Evolutionary conservation across 1,140 invertebrate genomes (phyloP), one percentile per base, ranked within the genome.

Genomic region (Ooceraea biroi): DNA sequence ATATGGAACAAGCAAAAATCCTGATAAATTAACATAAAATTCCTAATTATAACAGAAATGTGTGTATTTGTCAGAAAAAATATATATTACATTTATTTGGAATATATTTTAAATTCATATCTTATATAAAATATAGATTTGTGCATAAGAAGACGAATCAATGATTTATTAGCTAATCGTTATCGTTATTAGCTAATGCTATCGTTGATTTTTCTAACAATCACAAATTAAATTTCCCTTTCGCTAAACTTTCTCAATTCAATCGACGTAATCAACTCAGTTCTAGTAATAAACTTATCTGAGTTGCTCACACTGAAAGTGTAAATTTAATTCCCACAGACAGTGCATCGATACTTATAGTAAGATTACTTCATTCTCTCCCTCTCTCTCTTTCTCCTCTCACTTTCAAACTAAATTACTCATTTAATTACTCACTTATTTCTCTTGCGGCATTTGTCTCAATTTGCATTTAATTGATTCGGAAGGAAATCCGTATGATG

Each of bases 251-350:
- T 46, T 3, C 22, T 27, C 27, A 27, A 61, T 63, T 61, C 11
- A 8, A 48, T 74, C 61, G 48, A 2, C 60, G 8, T 41, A 66
- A 66, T 77, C 14, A 66, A 10, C 44, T 65, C 27, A 36, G 48
- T 76, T 22, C 44, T 22, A 65, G n/a, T 76, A 22, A 57, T 57
- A 74, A 63, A 22, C 48, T 61, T 61, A 74, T 22, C 41, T 17
- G 25, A 61, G 17, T 65, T n/a, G n/a, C 3, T 27, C 30, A 19
- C 41, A 10, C 25, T 12, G 30, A 57, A 57, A 55, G 36, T 50
- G 58, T 30, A 48, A 76, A 76, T 76, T 25, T 12, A 76, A 65
- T 63, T 76, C 11, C 25, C 41, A 61, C 10, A n/a, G 44, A 30
- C 27, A 55, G 5, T n/a, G 8, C 27, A 74, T 50, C 41, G 25